Conservation (phyloP, 2,888 invertebrate genomes). For the Agrochola circellaris region DNA sequence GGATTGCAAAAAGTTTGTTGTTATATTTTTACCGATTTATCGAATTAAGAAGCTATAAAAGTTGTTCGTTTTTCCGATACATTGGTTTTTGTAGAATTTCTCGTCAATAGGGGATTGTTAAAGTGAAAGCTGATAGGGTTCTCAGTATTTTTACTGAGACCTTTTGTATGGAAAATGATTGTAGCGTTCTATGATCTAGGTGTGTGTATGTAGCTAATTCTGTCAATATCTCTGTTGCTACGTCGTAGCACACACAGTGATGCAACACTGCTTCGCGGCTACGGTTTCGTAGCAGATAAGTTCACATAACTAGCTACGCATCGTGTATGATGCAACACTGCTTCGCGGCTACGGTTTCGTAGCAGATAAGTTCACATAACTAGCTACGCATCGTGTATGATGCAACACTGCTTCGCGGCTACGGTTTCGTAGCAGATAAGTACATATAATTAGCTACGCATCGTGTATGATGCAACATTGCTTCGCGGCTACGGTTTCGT, state of each 20-base stretch:
- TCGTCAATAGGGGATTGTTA: background rate
- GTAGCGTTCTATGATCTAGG: background rate
- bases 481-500: too few species aligned
- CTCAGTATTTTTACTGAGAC: background rate
- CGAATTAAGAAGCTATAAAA: conserved; percentile 20
- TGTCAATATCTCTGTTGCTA: conserved; percentile 11
- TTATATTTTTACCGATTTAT: conserved; percentile 54
- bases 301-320: too few species aligned
- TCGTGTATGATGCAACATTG: too few species aligned
- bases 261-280: too few species aligned
- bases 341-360: conserved; percentile 25
- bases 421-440: too few species aligned
- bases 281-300: too few species aligned
- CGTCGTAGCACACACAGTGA: conserved; percentile 18
- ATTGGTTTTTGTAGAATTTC: conserved; percentile 7
- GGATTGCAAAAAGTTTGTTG: conserved; percentile 57
- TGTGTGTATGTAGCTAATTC: background rate
- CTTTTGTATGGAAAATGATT: background rate
- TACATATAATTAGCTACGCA: too few species aligned
- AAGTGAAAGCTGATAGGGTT: background rate
- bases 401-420: too few species aligned
- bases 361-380: background rate
- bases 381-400: too few species aligned
- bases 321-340: too few species aligned
- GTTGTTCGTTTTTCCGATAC: conserved; percentile 15